A percentile compares a stretch with the other conserved stretches of the same genome.
Evolutionary conservation across 2,797 vertebrate species (phyloP).

Genomic region (Prionace glauca): DNA sequence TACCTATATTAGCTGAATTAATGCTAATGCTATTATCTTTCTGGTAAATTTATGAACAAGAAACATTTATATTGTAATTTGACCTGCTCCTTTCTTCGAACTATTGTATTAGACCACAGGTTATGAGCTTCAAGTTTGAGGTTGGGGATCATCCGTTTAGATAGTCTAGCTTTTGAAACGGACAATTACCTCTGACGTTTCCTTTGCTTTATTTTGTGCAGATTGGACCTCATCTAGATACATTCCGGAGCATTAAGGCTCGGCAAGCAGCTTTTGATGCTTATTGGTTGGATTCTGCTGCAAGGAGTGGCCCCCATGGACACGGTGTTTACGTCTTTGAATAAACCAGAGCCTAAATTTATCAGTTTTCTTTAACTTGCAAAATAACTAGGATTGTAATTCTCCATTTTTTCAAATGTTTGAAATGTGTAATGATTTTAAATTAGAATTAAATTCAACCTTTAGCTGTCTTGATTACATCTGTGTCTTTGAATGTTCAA

Average conservation of each 20-base stretch:
- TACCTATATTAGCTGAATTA: not conserved
- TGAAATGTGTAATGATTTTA: slow-evolving; percentile 5
- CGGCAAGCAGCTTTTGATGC: slow-evolving; percentile 55
- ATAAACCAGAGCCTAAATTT: not conserved
- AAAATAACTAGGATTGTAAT: not conserved
- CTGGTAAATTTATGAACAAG: not conserved
- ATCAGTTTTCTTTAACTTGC: not conserved
- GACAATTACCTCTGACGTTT: not conserved
- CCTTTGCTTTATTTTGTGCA: slow-evolving; percentile 46
- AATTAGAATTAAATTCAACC: not conserved
- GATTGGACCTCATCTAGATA: slow-evolving; percentile 68
- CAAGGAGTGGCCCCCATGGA: slow-evolving; percentile 48
- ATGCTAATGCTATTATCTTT: not conserved
- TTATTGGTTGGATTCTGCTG: slow-evolving; percentile 52
- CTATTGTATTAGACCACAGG: not conserved
- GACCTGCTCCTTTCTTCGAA: not conserved
- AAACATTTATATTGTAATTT: not conserved
- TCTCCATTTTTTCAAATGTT: not conserved
- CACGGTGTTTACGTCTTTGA: slow-evolving; percentile 50
- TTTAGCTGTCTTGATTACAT: slow-evolving; percentile 12
- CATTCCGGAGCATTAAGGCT: slow-evolving; percentile 60
- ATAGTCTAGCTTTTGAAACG: not conserved
- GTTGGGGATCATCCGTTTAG: not conserved
- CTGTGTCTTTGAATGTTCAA: not conserved
- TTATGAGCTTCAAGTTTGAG: not conserved